Base-by-base conservation (phyloP, 2,113 vertebrate species). In the Charina bottae region DNA sequence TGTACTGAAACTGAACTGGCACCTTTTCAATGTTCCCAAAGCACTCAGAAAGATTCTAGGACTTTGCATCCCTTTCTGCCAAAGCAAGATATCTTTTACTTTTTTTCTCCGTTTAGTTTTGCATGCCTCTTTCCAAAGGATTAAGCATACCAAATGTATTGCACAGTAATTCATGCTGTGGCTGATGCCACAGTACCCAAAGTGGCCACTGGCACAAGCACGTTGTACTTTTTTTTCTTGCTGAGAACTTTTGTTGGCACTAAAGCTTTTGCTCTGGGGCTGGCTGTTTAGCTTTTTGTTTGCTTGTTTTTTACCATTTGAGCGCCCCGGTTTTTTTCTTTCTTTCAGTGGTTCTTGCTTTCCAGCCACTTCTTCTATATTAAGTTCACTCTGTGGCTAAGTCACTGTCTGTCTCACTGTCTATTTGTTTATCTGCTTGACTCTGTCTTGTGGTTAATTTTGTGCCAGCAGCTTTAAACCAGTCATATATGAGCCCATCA, bases 391-490 rank as follows among this genome's bases (percentile, higher is more conserved):
- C 68, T 78, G 37, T 17, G 37, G 49, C 53, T 85, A 28, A 85
- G 28, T 53, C 46, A n/a, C 24, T 54, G 53, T n/a, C 49, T 53
- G 24, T 85, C 53, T 55, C 84, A 85, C 21, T 59, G 53, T 26
- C 24, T 86, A n/a, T 53, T 54, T 86, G 24, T 19, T 2, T 28
- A 3, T 56, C 26, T n/a, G 54, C 85, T 53, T 55, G 49, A n/a
- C 85, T 33, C 85, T 33, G 85, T 53, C 49, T 78, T 78, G 21
- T 42, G n/a, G 33, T 56, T 87, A 87, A 33, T 23, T 42, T 33
- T 33, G 53, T 88, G 33, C 56, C 59, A 88, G 54, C 87, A 88
- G 87, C 87, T 89, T 68, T 89, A 68, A 53, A 64, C 58, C 26
- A 64, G 26, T 64, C 15, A 5, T 10, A 37, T 56, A 15, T 26